phyloP scores from a whole-genome alignment of 2,888 invertebrate genomes.

The Anodontia alba region DNA sequence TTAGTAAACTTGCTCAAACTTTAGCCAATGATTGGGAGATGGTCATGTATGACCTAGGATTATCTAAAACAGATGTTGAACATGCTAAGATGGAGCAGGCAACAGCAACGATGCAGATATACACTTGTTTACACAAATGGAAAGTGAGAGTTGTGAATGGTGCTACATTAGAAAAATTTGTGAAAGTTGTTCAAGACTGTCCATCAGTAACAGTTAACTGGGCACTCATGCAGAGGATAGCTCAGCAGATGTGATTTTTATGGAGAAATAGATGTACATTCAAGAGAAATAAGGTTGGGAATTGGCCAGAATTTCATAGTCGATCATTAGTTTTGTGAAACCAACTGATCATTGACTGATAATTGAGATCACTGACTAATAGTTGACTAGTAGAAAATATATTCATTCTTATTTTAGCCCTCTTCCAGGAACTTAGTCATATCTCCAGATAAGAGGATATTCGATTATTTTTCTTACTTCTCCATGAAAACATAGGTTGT shows the following conservation, averaged over 20 bases:
- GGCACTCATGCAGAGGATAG: constrained; percentile 38
- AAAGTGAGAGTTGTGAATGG: neutral
- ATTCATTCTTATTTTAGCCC: too few relatives aligned
- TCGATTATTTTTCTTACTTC: too few relatives aligned
- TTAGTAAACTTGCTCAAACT: constrained; percentile 52
- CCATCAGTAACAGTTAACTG: constrained; percentile 46
- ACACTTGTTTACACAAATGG: constrained; percentile 51
- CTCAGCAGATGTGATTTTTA: constrained; percentile 11
- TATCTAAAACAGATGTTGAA: constrained; percentile 41
- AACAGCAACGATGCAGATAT: constrained; percentile 48
- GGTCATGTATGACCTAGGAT: constrained; percentile 40
- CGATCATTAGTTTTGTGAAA: too few relatives aligned
- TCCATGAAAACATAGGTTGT: too few relatives aligned
- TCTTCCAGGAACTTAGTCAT: too few relatives aligned
- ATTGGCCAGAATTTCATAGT: too few relatives aligned
- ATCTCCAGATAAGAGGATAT: too few relatives aligned
- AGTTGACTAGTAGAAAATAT: too few relatives aligned
- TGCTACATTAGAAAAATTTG: constrained; percentile 41
- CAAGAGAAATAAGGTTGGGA: too few relatives aligned
- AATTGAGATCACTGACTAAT: too few relatives aligned
- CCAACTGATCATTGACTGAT: too few relatives aligned
- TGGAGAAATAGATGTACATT: too few relatives aligned
- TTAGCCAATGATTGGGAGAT: constrained; percentile 52
- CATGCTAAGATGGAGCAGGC: constrained; percentile 49
- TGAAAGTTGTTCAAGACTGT: constrained; percentile 30